These are phyloP conservation scores for Microctenopoma lineatum DNA, from an alignment of 2,797 vertebrate species.

Conservation along the genomic window DNA sequence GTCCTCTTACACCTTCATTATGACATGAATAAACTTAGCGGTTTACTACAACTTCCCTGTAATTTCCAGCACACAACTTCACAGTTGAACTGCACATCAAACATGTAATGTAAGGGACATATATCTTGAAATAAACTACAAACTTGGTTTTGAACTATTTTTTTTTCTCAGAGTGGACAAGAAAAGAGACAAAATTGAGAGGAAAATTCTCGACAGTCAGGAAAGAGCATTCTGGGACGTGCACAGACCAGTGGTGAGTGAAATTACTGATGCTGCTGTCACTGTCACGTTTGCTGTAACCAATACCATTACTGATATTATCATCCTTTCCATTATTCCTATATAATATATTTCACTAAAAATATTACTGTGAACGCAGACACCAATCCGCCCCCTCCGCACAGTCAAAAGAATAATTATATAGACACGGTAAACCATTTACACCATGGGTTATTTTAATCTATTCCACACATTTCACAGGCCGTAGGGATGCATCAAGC, in stretches of 20 bases:
- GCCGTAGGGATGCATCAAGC: not conserved
- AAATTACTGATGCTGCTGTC: slow-evolving; percentile 35
- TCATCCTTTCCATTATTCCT: slow-evolving; percentile 23
- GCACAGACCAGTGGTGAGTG: slow-evolving; percentile 96
- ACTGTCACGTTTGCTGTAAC: slow-evolving; percentile 17
- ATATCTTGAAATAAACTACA: not conserved
- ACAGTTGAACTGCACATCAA: slow-evolving; percentile 36
- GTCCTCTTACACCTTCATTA: slow-evolving; percentile 31
- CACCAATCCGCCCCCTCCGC: not conserved
- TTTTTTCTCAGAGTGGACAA: slow-evolving; percentile 91
- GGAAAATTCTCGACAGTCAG: slow-evolving; percentile 98
- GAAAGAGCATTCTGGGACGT: slow-evolving; percentile 98
- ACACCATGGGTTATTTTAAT: slow-evolving; percentile 5
- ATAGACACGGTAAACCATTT: not conserved
- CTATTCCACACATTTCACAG: slow-evolving; percentile 25
- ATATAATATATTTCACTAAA: slow-evolving; percentile 3
- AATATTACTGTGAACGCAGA: slow-evolving; percentile 18
- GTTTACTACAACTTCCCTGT: not conserved
- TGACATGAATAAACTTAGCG: slow-evolving; percentile 17
- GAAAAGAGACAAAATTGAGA: slow-evolving; percentile 98
- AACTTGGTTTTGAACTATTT: not conserved
- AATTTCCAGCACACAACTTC: slow-evolving; percentile 18
- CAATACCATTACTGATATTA: slow-evolving; percentile 8
- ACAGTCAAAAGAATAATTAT: slow-evolving; percentile 5
- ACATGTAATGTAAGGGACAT: slow-evolving; percentile 14